Evolutionary conservation across 2,888 invertebrate species (phyloP).

Genomic region (Apamea sordens): DNA sequence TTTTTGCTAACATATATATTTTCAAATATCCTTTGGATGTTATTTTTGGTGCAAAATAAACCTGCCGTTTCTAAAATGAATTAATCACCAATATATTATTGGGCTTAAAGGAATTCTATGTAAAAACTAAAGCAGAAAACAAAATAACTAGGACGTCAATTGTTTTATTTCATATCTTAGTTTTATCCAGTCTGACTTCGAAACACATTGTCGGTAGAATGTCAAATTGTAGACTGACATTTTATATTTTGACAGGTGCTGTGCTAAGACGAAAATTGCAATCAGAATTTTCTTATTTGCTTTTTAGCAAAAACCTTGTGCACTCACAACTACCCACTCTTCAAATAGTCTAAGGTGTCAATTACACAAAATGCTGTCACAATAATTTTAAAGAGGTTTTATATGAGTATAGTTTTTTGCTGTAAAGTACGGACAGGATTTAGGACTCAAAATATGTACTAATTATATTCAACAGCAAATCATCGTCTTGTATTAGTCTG

Average conservation of each 20-base stretch:
- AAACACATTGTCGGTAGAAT: constrained; percentile 23
- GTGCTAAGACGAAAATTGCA: neutral
- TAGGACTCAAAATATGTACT: neutral
- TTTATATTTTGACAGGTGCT: constrained; percentile 12
- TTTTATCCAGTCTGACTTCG: constrained; percentile 11
- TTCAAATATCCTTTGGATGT: constrained; percentile 8
- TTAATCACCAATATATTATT: constrained; percentile 9
- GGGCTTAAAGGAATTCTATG: constrained; percentile 20
- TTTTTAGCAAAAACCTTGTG: neutral
- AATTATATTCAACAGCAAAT: neutral
- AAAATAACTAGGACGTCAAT: constrained; percentile 21
- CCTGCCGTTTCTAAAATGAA: constrained; percentile 26
- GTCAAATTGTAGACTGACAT: constrained; percentile 38
- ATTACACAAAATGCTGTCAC: constrained; percentile 41
- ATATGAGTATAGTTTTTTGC: constrained; percentile 1
- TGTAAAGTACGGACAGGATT: neutral
- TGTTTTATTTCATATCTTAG: constrained; percentile 24
- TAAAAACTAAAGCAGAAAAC: constrained; percentile 48
- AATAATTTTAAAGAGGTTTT: constrained; percentile 12
- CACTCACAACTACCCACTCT: constrained; percentile 1
- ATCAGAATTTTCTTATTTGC: neutral
- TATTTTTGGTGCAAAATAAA: constrained; percentile 27
- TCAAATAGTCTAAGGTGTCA: constrained; percentile 16
- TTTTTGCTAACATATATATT: constrained; percentile 58
- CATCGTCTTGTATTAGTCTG: neutral